These are phyloP conservation scores for Prionace glauca DNA, from an alignment of 2,797 vertebrate genomes.

Conservation along the genomic window DNA sequence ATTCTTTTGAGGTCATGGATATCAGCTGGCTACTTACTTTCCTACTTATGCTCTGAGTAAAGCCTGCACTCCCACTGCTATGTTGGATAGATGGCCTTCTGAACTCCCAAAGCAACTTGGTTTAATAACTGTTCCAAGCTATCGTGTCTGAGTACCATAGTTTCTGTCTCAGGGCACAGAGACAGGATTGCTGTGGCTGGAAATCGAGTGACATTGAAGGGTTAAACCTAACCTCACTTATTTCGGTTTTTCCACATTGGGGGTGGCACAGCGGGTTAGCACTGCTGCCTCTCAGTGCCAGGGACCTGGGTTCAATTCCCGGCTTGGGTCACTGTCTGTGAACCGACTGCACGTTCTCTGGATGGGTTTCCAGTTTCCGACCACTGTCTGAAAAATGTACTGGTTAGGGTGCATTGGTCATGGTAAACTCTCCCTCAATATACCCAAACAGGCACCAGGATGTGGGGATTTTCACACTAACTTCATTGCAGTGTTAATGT, in stretches of 20 bases:
- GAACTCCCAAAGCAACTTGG: neutral
- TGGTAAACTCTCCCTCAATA: no score
- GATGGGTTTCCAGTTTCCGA: no score
- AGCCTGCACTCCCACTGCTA: neutral
- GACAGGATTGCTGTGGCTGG: neutral
- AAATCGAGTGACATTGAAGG: neutral
- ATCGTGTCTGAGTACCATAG: neutral
- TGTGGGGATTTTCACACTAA: no score
- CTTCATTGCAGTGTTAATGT: no score
- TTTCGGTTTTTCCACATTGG: neutral
- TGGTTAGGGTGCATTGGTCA: no score
- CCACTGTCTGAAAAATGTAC: no score
- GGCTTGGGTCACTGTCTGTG: no score
- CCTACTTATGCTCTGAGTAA: neutral
- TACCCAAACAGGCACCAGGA: no score
- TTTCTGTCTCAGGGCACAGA: neutral
- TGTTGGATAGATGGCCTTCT: neutral
- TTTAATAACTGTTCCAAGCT: neutral
- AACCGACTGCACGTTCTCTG: no score
- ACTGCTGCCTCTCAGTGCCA: no score
- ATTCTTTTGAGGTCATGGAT: neutral
- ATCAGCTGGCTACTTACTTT: neutral
- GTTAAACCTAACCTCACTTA: neutral
- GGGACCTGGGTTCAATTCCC: no score
- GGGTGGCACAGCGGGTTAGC: no score